Base-by-base conservation (phyloP, 1,140 invertebrate species). In the Drosophila pseudoobscura region DNA sequence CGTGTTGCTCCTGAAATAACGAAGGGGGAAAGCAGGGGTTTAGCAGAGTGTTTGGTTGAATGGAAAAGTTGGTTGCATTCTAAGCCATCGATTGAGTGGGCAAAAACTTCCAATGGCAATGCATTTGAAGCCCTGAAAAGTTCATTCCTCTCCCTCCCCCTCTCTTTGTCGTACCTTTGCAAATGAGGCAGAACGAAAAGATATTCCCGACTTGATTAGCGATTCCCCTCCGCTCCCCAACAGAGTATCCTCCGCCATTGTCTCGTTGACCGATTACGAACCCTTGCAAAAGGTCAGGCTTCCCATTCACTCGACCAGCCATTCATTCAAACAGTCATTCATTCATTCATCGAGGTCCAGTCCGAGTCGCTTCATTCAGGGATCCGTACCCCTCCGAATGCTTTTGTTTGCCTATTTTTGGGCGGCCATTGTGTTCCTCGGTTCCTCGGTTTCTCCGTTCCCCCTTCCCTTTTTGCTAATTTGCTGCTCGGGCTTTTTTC, bases 371-470 rank as follows among this genome's bases (percentile, higher is more conserved):
- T 39, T 39, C 35, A 39, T 39, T 39, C 35, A 39, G 35, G 11
- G 8, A 13, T 39, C 11, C 35, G 5, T 13, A 1, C 35, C 4
- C 35, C 11, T 26, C 24, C 24, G n/a, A 9, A 1, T 20, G 41
- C 56, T 58, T 53, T 87, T 87, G 83, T 87, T 87, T 65, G 78
- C 49, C 82, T 87, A 87, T 88, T 87, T 88, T 87, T 78, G 63
- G 83, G 59, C 74, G 55, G 47, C 49, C 63, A 70, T 82, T 82
- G 70, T 82, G 52, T 39, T 55, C 11, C 24, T 55, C 11, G 20
- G 9, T 1, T 39, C 17, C 17, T 24, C 45, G 20, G 9, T 1
- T 39, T 1, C 17, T 24, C 45, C 13, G 15, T 44, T 35, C 54
- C 44, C 43, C 60, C 43, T 55, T 54, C 66, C 78, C 58, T 59